phyloP scores from a whole-genome alignment of 2,797 vertebrate genomes.

The Phoxinus dragarum region DNA sequence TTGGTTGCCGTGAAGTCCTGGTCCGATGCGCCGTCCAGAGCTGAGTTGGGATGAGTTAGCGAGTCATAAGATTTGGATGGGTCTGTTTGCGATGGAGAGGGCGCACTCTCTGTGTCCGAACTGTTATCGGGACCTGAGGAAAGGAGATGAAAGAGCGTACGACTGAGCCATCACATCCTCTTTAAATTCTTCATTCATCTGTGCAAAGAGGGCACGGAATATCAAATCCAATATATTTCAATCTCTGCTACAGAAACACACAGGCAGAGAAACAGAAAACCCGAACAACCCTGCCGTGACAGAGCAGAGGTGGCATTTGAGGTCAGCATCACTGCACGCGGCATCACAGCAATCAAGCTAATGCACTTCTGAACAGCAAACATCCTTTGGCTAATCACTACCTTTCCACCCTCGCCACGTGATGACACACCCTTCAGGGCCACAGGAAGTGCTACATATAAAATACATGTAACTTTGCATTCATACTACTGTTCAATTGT shows the following conservation, averaged over 20 bases:
- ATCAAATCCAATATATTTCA: constrained; percentile 18
- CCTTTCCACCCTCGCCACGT: constrained; percentile 1
- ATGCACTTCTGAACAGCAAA: constrained; percentile 29
- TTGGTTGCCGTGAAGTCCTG: constrained; percentile 75
- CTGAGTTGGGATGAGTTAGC: constrained; percentile 51
- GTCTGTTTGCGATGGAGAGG: constrained; percentile 94
- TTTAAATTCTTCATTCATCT: constrained; percentile 15
- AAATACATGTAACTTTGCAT: neutral
- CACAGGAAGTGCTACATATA: constrained; percentile 5
- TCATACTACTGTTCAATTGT: neutral
- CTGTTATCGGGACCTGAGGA: constrained; percentile 93
- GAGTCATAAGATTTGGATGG: constrained; percentile 78
- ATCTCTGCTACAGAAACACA: constrained; percentile 37
- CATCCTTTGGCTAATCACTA: constrained; percentile 37
- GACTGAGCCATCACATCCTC: constrained; percentile 12
- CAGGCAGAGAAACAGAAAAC: constrained; percentile 9
- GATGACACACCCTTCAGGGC: neutral
- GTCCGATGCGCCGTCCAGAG: constrained; percentile 70
- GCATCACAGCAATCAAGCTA: constrained; percentile 29
- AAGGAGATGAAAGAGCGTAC: neutral
- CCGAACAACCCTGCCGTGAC: constrained; percentile 31
- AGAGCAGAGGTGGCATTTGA: constrained; percentile 17
- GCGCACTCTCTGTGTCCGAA: constrained; percentile 98
- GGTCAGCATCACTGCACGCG: constrained; percentile 1
- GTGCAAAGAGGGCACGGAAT: neutral